These are phyloP conservation scores for Aquatica leii DNA, from an alignment of 2,888 invertebrate species.

Conservation along the genomic window DNA sequence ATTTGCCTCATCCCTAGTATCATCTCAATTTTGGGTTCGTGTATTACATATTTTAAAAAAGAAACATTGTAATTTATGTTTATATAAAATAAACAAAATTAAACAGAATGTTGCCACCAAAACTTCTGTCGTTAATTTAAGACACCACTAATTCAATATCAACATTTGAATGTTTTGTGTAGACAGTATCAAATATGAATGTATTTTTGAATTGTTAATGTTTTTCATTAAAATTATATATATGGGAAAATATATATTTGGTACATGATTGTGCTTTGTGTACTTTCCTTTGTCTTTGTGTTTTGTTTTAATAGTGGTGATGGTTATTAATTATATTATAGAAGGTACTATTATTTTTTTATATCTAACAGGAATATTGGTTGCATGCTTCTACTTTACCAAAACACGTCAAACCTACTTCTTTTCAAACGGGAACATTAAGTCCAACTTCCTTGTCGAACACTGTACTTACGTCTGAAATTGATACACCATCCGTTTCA, in stretches of 20 bases:
- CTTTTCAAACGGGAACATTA: constrained; percentile 26
- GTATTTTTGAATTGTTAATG: constrained; percentile 52
- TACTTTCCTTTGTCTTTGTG: constrained; percentile 8
- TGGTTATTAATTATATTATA: neutral
- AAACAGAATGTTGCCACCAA: no score
- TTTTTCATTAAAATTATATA: constrained; percentile 34
- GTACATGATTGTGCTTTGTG: constrained; percentile 27
- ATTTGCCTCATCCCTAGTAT: no score
- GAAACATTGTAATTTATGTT: no score
- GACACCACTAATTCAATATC: constrained; percentile 2
- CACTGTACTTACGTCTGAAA: neutral
- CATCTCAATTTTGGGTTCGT: no score
- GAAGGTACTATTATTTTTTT: constrained; percentile 10
- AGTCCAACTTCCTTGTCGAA: constrained; percentile 3
- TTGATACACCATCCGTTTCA: no score
- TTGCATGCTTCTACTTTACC: constrained; percentile 54
- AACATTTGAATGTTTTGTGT: constrained; percentile 19
- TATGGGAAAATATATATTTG: constrained; percentile 38
- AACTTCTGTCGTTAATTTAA: neutral
- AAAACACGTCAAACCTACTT: constrained; percentile 47
- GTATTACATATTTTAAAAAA: no score
- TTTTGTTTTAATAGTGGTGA: neutral
- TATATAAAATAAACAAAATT: no score
- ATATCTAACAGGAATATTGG: constrained; percentile 42
- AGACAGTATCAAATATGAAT: constrained; percentile 46